Evolutionary conservation across 2,113 vertebrate genomes (phyloP).

Genomic region (Melanotaenia duboulayi): DNA sequence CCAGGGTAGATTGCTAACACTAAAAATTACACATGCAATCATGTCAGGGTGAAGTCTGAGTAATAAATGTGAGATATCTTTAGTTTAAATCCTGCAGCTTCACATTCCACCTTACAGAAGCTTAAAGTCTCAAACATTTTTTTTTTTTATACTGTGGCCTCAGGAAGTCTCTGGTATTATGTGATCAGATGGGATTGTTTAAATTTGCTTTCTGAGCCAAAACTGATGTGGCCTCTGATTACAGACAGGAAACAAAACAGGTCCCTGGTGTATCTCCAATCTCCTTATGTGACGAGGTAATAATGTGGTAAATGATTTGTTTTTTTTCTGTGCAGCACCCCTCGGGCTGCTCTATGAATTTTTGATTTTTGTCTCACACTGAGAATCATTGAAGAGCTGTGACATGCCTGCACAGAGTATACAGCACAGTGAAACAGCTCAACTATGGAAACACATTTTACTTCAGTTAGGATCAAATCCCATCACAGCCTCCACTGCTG

Average conservation of each 20-base stretch:
- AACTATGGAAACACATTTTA: conserved; percentile 29
- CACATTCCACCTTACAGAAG: conserved; percentile 1
- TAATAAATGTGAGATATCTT: background rate
- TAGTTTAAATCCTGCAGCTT: background rate
- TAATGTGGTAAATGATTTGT: conserved; percentile 25
- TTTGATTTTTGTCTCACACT: conserved; percentile 60
- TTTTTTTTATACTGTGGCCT: conserved; percentile 11
- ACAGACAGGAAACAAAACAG: conserved; percentile 42
- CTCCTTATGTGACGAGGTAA: conserved; percentile 45
- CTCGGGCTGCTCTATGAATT: conserved; percentile 57
- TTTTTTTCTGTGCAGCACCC: conserved; percentile 17
- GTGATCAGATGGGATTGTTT: conserved; percentile 37
- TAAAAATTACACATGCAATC: background rate
- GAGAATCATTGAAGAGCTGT: conserved; percentile 49
- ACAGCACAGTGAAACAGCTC: conserved; percentile 20
- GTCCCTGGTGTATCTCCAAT: conserved; percentile 42
- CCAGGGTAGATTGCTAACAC: background rate
- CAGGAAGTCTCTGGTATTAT: conserved; percentile 11
- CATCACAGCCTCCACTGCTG: conserved; percentile 8
- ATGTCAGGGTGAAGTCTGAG: background rate
- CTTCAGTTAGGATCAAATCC: conserved; percentile 41
- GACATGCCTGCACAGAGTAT: conserved; percentile 48
- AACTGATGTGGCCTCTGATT: conserved; percentile 41
- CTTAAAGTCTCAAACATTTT: background rate
- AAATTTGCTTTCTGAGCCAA: conserved; percentile 36